Evolutionary conservation across 92 coral and sea anemone genomes (phyloP).

Genomic region (Zoanthus solanderi): DNA sequence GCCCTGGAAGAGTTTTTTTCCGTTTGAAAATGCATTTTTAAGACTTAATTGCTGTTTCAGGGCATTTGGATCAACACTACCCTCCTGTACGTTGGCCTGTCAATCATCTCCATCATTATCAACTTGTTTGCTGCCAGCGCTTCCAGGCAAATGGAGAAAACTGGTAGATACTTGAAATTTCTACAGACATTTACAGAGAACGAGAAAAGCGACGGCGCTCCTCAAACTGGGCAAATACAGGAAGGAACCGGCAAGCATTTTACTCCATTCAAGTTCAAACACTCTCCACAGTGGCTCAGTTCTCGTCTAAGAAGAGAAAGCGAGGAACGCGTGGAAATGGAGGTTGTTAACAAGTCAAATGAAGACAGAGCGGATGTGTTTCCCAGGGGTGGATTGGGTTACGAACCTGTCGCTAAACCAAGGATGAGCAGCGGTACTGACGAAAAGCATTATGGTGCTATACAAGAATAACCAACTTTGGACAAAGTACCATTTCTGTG

Average conservation of each 20-base stretch:
- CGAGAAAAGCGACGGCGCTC: slow-evolving; percentile 4
- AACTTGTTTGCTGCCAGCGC: slow-evolving; percentile 87
- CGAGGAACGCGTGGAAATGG: slow-evolving; percentile 2
- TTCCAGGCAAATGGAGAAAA: slow-evolving; percentile 83
- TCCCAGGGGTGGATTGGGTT: not conserved
- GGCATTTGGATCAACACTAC: slow-evolving; percentile 91
- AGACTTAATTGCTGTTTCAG: slow-evolving; percentile 93
- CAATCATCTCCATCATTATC: slow-evolving; percentile 88
- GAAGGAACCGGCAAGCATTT: slow-evolving; percentile 1
- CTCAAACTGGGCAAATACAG: not conserved
- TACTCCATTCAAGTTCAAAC: slow-evolving; percentile 6
- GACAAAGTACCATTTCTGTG: not conserved
- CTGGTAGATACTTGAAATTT: slow-evolving; percentile 78
- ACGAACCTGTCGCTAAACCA: not conserved
- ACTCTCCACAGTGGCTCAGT: not conserved
- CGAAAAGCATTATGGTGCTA: slow-evolving; percentile 29
- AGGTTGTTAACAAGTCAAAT: not conserved
- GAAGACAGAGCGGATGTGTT: not conserved
- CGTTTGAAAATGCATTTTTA: slow-evolving; percentile 44
- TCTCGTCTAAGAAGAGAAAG: not conserved
- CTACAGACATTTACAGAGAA: slow-evolving; percentile 68
- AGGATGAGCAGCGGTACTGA: slow-evolving; percentile 5
- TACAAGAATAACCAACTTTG: not conserved
- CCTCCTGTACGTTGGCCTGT: slow-evolving; percentile 81
- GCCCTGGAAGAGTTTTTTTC: too few relatives aligned